Percentiles rank a stretch among this genome's conserved stretches.
Evolutionary conservation across 2,113 vertebrate species (phyloP).

Genomic region (Scalopus aquaticus): DNA sequence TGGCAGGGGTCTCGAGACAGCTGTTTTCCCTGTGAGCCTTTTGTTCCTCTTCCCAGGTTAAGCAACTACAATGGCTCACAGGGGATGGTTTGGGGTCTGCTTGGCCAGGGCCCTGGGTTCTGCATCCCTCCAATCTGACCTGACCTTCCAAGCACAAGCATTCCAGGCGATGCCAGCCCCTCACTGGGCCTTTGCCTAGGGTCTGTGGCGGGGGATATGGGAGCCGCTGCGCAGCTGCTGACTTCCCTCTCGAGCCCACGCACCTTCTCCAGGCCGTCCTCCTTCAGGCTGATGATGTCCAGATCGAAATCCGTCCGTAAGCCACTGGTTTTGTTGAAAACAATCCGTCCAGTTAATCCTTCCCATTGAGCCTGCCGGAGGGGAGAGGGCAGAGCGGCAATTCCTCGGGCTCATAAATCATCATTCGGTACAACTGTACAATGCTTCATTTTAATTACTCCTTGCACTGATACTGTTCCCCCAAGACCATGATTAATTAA

Average conservation of each 20-base stretch:
- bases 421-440: slow-evolving; percentile 82
- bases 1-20: background rate
- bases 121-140: background rate
- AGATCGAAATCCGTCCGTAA: slow-evolving; percentile 97
- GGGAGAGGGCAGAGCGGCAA: slow-evolving; percentile 75
- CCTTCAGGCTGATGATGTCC: slow-evolving; percentile 97
- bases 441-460: slow-evolving; percentile 93
- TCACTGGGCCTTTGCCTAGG: background rate
- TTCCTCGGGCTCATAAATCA: slow-evolving; percentile 83
- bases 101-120: background rate
- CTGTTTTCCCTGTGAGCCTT: background rate
- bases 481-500: slow-evolving; percentile 94
- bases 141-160: background rate
- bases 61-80: background rate
- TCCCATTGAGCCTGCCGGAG: slow-evolving; percentile 96
- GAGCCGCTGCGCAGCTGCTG: background rate
- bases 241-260: background rate
- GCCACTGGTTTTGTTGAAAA: slow-evolving; percentile 97
- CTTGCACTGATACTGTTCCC: slow-evolving; percentile 88
- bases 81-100: background rate
- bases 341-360: slow-evolving; percentile 96
- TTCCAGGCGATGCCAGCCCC: accelerated
- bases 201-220: background rate
- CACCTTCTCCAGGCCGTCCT: slow-evolving; percentile 98
- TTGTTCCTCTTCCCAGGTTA: background rate